phyloP scores from a whole-genome alignment of 2,888 invertebrate species.

The Meiosimyza decipiens region DNA sequence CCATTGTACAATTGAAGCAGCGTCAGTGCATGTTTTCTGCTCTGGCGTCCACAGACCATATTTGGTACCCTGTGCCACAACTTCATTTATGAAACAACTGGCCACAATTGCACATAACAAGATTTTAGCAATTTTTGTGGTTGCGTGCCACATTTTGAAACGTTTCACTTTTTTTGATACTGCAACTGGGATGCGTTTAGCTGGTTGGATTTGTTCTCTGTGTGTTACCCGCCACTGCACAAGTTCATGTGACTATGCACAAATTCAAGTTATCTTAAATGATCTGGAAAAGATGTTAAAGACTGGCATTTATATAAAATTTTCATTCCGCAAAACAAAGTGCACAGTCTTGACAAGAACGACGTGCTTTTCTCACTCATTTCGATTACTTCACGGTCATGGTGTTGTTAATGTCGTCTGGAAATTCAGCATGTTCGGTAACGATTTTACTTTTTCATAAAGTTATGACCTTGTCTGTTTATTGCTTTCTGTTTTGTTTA shows the following conservation, averaged over 20 bases:
- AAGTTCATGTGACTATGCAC: constrained; percentile 4
- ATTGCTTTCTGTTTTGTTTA: neutral
- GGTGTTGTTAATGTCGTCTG: neutral
- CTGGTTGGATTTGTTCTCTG: neutral
- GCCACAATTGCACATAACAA: neutral
- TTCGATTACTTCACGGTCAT: constrained; percentile 12
- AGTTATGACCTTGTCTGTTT: neutral
- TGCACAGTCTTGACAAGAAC: neutral
- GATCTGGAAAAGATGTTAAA: neutral
- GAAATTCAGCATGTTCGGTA: neutral
- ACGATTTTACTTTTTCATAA: neutral
- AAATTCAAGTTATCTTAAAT: neutral
- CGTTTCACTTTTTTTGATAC: neutral
- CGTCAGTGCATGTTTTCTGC: constrained; percentile 48
- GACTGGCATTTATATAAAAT: constrained; percentile 8
- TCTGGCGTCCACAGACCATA: constrained; percentile 61
- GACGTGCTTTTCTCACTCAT: constrained; percentile 18
- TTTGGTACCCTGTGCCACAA: constrained; percentile 51
- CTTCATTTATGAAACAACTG: neutral
- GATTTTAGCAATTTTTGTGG: neutral
- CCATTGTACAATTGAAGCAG: constrained; percentile 64
- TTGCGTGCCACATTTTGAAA: neutral
- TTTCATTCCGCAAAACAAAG: constrained; percentile 8
- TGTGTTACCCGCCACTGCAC: neutral
- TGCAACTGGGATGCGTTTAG: neutral